phyloP scores from a whole-genome alignment of 2,113 vertebrate genomes.

The Promerops cafer region DNA sequence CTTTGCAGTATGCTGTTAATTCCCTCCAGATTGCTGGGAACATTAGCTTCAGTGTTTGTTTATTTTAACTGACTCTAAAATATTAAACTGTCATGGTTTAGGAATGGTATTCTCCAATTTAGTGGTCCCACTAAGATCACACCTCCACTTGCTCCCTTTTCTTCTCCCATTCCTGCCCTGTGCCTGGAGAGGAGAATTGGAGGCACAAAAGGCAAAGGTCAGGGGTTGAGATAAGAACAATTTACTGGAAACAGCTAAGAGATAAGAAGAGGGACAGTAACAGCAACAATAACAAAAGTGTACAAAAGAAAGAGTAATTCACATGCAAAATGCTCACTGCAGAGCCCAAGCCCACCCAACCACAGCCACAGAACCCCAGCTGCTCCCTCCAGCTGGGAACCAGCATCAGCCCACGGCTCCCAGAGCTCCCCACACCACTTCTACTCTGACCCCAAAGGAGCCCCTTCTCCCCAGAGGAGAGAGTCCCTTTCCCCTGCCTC shows the following conservation, averaged over 20 bases:
- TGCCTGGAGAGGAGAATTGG: background rate
- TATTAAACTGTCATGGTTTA: background rate
- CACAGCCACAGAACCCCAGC: background rate
- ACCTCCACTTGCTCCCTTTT: background rate
- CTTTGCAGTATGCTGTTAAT: background rate
- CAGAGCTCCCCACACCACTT: accelerated
- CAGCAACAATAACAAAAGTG: background rate
- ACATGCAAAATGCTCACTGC: background rate
- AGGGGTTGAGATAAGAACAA: background rate
- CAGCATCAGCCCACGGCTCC: background rate
- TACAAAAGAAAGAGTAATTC: background rate
- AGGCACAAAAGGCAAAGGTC: background rate
- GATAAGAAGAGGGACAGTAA: background rate
- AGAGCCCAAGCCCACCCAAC: accelerated
- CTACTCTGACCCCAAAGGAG: background rate
- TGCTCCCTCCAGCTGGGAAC: background rate
- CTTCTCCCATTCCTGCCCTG: background rate
- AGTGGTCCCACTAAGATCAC: background rate
- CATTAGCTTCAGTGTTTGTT: constrained; percentile 24
- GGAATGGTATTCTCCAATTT: background rate
- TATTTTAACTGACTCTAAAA: constrained; percentile 38
- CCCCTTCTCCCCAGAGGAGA: too few relatives aligned
- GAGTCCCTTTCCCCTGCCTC: background rate
- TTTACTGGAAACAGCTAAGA: background rate
- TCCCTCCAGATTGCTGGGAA: constrained; percentile 45